Base-by-base conservation (phyloP, 1,140 invertebrate genomes). In the Cheumatopsyche charites region DNA sequence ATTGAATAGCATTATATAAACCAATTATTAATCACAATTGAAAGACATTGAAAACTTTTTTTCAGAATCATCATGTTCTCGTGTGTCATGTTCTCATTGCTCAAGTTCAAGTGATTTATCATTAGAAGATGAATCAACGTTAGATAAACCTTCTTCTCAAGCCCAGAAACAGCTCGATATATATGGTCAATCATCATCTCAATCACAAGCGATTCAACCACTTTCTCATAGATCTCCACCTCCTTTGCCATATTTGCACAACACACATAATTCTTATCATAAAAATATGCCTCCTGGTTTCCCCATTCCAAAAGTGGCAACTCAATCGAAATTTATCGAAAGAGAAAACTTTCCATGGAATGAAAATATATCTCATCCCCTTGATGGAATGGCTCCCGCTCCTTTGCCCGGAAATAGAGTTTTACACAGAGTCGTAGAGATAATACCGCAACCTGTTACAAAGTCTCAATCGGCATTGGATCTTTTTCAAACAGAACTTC, bases 31-130 rank as follows among this genome's bases (percentile, higher is more conserved):
- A n/a, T n/a, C n/a, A n/a, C n/a, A n/a, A n/a, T n/a, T n/a, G n/a
- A n/a, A n/a, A n/a, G n/a, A 42, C 7, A 26, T 23, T 47, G 12
- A 47, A 4, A 55, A 29, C 49, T 26, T 71, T 43, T 65, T 75
- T 67, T 13, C 61, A 75, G 73, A 71, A 42, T 77, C 76, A 25
- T 73, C 77, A 9, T 79, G 77, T 74, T 78, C 78, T 29, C 76
- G 75, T 47, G 75, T 74, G 17, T 78, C 76, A n/a, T 78, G 78
- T 55, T 77, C 77, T 0, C 72, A 74, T 23, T 77, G 75, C 41
- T 78, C 77, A 55, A 68, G 65, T 26, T 75, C 74, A 3, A 71
- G 71, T 42, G 67, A 68, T 68, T 36, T 68, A 41, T 68, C 66
- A 19, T 17, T 68, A 36, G 66, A 55, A 52, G 47, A 68, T 13